Evolutionary conservation across 1,140 invertebrate species (phyloP).

Genomic region (Leptinotarsa defecta): DNA sequence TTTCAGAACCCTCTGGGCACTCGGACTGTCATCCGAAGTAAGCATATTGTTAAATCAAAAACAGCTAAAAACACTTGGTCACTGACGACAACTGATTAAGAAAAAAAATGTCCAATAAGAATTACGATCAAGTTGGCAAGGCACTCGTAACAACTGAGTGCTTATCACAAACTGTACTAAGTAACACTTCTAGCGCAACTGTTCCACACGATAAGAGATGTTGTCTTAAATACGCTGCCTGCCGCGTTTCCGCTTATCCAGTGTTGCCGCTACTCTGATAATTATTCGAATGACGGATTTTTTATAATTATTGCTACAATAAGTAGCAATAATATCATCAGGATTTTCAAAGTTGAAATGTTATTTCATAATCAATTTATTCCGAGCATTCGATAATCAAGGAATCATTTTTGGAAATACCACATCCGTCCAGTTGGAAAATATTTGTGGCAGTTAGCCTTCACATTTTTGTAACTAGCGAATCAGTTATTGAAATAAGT

Average conservation of each 20-base stretch:
- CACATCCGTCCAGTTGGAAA: no score
- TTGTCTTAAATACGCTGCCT: constrained; percentile 20
- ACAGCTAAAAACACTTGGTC: constrained; percentile 16
- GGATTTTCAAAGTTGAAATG: no score
- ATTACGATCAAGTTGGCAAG: neutral
- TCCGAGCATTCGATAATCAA: no score
- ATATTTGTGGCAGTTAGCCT: no score
- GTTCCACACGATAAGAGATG: constrained; percentile 10
- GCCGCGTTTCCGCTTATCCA: constrained; percentile 18
- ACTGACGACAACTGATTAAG: neutral
- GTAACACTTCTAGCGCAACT: constrained; percentile 1
- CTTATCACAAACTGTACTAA: neutral
- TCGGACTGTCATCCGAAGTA: constrained; percentile 45
- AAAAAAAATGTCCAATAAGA: constrained; percentile 6
- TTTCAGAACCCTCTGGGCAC: constrained; percentile 41
- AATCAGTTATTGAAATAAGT: no score
- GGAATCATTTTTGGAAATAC: no score
- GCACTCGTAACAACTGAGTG: neutral
- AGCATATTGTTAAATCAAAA: constrained; percentile 37
- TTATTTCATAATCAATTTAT: no score
- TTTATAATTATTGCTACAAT: no score
- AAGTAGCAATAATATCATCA: no score
- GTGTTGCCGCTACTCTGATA: neutral
- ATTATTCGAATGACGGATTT: no score
- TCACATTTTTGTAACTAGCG: no score